Evolutionary conservation across 2,797 vertebrate genomes (phyloP), one percentile per base, ranked within the genome.

Genomic region (Champsocephalus gunnari): DNA sequence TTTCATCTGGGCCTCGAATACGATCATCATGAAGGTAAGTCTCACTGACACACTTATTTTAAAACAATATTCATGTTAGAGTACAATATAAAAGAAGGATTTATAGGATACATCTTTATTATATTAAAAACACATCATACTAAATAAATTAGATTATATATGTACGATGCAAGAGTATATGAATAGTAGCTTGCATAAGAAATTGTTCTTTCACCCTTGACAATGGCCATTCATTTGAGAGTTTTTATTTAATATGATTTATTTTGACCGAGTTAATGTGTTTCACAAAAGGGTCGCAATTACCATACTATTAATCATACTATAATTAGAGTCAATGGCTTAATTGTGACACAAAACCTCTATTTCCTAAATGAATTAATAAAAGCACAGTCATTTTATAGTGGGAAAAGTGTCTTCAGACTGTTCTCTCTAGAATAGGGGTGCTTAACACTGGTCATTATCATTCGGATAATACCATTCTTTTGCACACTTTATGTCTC

Each of bases 221-320:
- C 75, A 81, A 63, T 71, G 62, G 67, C 58, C 61, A 61, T 69
- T 78, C 69, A 87, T 84, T 88, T 80, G 60, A 88, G 83, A 86
- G 80, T 80, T 89, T 87, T 93, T 83, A 74, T 63, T 85, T 77
- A 86, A 62, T 79, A 82, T 95, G 88, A 95, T 95, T 94, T 90
- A 93, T 93, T 93, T 88, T 83, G 87, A 90, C 84, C 80, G 64
- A 85, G 65, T 86, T 93, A 91, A 94, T 94, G 83, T 89, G 93
- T 90, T 91, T 87, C 89, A 83, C 86, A 13, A 60, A 95, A 89
- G 85, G 56, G 54, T 92, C 66, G 65, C 88, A 95, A 96, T 96
- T 95, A 95, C 84, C 91, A 92, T 92, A 92, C 89, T 87, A 95
- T 96, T 96, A 96, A 96, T 96, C 94, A 95, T 73, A 92, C 92